Conservation (phyloP, 1,140 invertebrate genomes). For the Trichonephila inaurata region DNA sequence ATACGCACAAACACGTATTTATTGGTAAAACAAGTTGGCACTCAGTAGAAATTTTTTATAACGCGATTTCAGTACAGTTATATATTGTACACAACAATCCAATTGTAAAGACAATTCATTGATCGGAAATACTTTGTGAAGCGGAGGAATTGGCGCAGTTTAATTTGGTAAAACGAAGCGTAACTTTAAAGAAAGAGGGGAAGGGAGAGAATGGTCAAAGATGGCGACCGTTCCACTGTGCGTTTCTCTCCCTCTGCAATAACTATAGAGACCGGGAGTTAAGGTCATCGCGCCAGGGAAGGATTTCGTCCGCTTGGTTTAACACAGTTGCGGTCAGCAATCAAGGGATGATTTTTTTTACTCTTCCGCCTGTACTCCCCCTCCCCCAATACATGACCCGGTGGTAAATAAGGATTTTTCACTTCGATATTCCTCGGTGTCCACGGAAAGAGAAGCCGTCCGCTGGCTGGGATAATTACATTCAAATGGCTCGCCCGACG, state of each 20-base stretch:
- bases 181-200: too few relatives aligned
- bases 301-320: slow-evolving; percentile 72
- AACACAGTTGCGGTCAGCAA: slow-evolving; percentile 75
- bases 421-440: slow-evolving; percentile 31
- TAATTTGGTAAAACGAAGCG: too few relatives aligned
- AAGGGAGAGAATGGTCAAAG: not conserved
- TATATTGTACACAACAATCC: too few relatives aligned
- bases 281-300: slow-evolving; percentile 8
- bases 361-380: not conserved
- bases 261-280: slow-evolving; percentile 56
- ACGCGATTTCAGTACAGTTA: too few relatives aligned
- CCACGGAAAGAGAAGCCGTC: not conserved
- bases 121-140: too few relatives aligned
- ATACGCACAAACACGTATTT: too few relatives aligned
- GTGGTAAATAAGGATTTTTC: slow-evolving; percentile 75
- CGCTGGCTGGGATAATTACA: not conserved
- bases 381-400: not conserved
- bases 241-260: not conserved
- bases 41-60: too few relatives aligned
- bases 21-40: too few relatives aligned
- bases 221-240: not conserved
- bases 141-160: too few relatives aligned
- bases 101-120: too few relatives aligned
- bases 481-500: not conserved
- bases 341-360: slow-evolving; percentile 50